Conservation (phyloP, 1,140 invertebrate genomes). For the Dendroctonus valens region DNA sequence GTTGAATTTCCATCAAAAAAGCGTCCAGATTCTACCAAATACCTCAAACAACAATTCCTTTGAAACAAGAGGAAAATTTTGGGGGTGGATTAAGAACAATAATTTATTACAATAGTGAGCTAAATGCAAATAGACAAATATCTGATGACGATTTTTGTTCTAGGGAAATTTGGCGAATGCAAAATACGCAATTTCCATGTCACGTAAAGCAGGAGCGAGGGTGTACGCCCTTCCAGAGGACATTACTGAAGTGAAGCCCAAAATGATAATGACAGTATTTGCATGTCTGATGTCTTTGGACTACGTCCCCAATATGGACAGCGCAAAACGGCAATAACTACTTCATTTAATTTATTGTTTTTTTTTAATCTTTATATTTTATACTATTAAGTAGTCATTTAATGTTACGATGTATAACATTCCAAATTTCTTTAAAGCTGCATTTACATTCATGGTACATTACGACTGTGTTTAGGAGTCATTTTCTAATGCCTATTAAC, state of each 20-base stretch:
- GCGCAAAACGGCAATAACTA: conserved; percentile 39
- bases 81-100: too few species aligned
- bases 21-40: too few species aligned
- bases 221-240: conserved; percentile 99
- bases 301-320: conserved; percentile 86
- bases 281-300: conserved; percentile 97
- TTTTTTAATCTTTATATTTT: conserved; percentile 27
- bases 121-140: background rate
- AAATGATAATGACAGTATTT: conserved; percentile 99
- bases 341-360: conserved; percentile 31
- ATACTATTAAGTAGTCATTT: conserved; percentile 24
- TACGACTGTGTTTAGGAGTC: conserved; percentile 4
- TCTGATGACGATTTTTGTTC: conserved; percentile 41
- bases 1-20: too few species aligned
- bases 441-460: conserved; percentile 3
- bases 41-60: background rate
- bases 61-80: background rate
- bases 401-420: conserved; percentile 27
- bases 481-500: background rate
- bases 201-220: conserved; percentile 92
- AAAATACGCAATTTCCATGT: conserved; percentile 98
- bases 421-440: conserved; percentile 24
- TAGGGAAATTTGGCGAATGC: conserved; percentile 95
- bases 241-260: conserved; percentile 95
- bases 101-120: too few species aligned